These are phyloP conservation scores for Galleria mellonella DNA, from an alignment of 1,140 invertebrate genomes.

Conservation along the genomic window DNA sequence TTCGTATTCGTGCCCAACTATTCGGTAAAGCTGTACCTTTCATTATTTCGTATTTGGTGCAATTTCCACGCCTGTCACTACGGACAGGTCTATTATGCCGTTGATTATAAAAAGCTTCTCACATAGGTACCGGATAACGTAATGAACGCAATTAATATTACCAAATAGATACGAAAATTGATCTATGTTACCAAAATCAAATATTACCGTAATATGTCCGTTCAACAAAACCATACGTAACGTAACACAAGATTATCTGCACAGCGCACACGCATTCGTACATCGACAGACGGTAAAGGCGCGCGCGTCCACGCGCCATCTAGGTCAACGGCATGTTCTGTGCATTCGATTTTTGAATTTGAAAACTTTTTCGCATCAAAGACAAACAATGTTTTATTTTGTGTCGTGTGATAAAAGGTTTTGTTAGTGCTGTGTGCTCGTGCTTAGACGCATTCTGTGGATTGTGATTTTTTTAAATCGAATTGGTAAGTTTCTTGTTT, in stretches of 20 bases:
- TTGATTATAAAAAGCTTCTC: no score
- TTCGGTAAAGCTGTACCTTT: no score
- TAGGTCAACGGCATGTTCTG: constrained; percentile 19
- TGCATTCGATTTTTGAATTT: constrained; percentile 22
- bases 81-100: no score
- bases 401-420: neutral
- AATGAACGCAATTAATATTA: neutral
- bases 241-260: constrained; percentile 17
- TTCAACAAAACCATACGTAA: constrained; percentile 25
- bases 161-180: constrained; percentile 9
- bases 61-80: no score
- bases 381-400: constrained; percentile 9
- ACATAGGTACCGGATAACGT: no score
- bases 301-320: constrained; percentile 32
- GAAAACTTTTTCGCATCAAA: constrained; percentile 3
- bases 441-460: neutral
- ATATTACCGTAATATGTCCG: constrained; percentile 49
- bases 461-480: constrained; percentile 4
- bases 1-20: no score
- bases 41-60: no score
- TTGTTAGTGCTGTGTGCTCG: constrained; percentile 9
- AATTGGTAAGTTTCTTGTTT: no score
- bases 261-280: constrained; percentile 40
- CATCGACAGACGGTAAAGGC: constrained; percentile 34
- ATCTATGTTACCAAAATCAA: constrained; percentile 40